phyloP scores from a whole-genome alignment of 2,113 vertebrate species.

The Chaetops frenatus region DNA sequence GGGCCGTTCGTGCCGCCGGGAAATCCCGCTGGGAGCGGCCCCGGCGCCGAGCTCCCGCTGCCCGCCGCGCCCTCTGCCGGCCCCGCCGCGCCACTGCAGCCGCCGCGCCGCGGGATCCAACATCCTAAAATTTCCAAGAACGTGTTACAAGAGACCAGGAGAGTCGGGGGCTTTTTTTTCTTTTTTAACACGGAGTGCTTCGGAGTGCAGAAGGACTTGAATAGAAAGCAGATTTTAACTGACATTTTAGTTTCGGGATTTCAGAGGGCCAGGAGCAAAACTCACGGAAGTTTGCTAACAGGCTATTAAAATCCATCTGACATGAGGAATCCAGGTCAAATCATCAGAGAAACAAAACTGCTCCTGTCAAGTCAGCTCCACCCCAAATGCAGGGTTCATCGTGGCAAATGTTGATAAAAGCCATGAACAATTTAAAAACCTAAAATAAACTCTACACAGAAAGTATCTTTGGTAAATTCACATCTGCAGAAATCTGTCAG shows the following conservation, averaged over 20 bases:
- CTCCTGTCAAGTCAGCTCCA: background rate
- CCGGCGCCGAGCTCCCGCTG: background rate
- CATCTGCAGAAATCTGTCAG: background rate
- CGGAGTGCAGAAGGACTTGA: background rate
- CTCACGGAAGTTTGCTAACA: background rate
- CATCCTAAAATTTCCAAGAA: background rate
- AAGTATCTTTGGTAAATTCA: background rate
- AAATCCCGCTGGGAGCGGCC: background rate
- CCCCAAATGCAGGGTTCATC: background rate
- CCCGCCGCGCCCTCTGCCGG: background rate
- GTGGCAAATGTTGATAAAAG: background rate
- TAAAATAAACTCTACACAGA: background rate
- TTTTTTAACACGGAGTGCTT: background rate
- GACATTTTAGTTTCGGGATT: background rate
- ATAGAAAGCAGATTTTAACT: background rate
- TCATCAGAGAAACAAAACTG: background rate
- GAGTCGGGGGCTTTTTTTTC: fast-evolving
- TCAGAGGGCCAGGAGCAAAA: background rate
- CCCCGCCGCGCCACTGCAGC: background rate
- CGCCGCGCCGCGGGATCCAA: fast-evolving
- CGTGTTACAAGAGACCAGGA: fast-evolving
- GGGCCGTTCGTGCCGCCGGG: background rate
- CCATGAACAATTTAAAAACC: background rate
- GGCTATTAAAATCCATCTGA: background rate
- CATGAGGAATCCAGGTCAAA: background rate